A percentile compares a stretch with the other conserved stretches of the same genome.
Conservation (phyloP, 2,797 vertebrate genomes). For the Antennarius maculatus region DNA sequence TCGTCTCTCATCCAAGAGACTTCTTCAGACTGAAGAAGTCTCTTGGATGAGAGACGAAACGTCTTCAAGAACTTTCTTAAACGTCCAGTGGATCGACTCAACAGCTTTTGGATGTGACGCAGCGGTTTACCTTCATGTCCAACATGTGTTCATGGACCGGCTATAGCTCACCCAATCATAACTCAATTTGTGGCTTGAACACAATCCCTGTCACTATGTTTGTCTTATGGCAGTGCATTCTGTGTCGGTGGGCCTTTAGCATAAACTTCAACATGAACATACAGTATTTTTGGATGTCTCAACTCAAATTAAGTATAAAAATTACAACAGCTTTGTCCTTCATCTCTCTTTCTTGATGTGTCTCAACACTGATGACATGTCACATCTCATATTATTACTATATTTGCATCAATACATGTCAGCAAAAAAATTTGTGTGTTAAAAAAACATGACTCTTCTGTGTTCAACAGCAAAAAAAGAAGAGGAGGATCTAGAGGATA, state of each 20-base stretch:
- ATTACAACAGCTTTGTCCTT: too few relatives aligned
- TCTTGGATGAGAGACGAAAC: too few relatives aligned
- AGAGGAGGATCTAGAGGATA: constrained; percentile 89
- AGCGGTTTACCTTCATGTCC: constrained; percentile 25
- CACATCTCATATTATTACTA: constrained; percentile 6
- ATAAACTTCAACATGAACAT: too few relatives aligned
- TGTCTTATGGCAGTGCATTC: constrained; percentile 26
- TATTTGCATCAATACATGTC: constrained; percentile 15
- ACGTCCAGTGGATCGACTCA: too few relatives aligned
- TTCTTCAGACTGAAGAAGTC: too few relatives aligned
- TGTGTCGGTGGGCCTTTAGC: constrained; percentile 7
- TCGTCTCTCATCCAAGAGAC: too few relatives aligned
- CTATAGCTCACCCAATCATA: constrained; percentile 11
- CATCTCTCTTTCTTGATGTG: too few relatives aligned
- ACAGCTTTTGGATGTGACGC: too few relatives aligned
- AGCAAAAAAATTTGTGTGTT: constrained; percentile 18
- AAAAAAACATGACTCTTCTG: constrained; percentile 33
- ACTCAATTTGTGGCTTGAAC: constrained; percentile 42
- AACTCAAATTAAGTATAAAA: too few relatives aligned
- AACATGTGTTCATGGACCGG: constrained; percentile 30
- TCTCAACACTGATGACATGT: too few relatives aligned
- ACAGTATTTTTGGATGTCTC: too few relatives aligned
- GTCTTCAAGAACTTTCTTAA: too few relatives aligned
- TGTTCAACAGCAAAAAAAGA: constrained; percentile 87
- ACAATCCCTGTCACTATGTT: constrained; percentile 65